Base-by-base conservation (phyloP, 1,140 invertebrate species). In the Eriosoma lanigerum region DNA sequence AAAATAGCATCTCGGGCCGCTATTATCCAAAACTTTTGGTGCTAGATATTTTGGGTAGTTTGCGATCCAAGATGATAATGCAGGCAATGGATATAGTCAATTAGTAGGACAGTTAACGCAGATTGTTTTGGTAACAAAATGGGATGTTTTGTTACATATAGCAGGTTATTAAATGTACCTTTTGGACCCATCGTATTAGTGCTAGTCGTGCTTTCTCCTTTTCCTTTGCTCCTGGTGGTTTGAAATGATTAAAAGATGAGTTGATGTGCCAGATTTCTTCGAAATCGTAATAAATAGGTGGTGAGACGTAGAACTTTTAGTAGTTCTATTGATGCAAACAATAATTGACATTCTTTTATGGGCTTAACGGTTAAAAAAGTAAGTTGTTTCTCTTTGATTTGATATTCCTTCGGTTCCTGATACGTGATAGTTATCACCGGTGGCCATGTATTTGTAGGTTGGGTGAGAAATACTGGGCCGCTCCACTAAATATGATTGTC, bases 81-180 rank as follows among this genome's bases (percentile, higher is more conserved):
- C 21, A 24, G 72, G 3, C 66, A 4, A 73, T 85, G 83, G 12
- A 81, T 81, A 54, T 84, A 73, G 4, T 81, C 12, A 26, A 85
- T 83, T 3, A 85, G 80, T 3, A 85, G 66, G 32, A 80, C 64
- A 0, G 83, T 81, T 6, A 85, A 21, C 2, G 76, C 66, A n/a
- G 81, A 76, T 12, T 81, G 19, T 44, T 75, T 73, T 13, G 85
- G 84, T 3, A 88, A 82, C 29, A 88, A 84, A 0, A 86, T 83
- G 0, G 86, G 87, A 83, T 87, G 85, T 70, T 86, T 87, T 44
- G 82, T 83, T 0, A 84, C 80, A 70, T 83, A 76, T 9, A 81
- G 54, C 8, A 88, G n/a, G n/a, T n/a, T 29, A 24, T 83, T 73
- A 68, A 68, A 10, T 68, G 64, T n/a, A 68, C 19, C 8, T 21